Conservation (phyloP, 92 coral and sea anemone genomes). For the Zoanthus sansibaricus region DNA sequence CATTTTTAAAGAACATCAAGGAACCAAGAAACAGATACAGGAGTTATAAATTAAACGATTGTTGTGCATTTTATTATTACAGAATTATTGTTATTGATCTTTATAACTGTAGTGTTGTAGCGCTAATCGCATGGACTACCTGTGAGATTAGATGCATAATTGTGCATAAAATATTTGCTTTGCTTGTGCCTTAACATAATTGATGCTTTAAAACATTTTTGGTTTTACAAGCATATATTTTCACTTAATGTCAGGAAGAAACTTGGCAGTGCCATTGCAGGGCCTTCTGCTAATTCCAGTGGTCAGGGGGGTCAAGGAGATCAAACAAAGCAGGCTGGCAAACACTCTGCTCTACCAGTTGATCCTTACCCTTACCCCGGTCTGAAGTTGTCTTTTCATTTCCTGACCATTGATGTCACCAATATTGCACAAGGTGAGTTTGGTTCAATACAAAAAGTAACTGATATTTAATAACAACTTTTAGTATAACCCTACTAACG, state of each 20-base stretch:
- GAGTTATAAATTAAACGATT: too few species aligned
- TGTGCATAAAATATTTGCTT: too few species aligned
- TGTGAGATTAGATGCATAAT: too few species aligned
- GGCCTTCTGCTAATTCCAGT: conserved; percentile 69
- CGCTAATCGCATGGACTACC: too few species aligned
- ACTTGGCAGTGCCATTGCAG: conserved; percentile 97
- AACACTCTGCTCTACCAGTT: conserved; percentile 83
- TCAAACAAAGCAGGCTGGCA: conserved; percentile 59
- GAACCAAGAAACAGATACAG: too few species aligned
- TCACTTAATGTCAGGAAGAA: conserved; percentile 67
- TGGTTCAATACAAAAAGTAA: neutral
- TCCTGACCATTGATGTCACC: conserved; percentile 84
- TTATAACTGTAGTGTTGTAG: too few species aligned
- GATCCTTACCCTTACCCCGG: conserved; percentile 86
- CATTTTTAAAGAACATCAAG: too few species aligned
- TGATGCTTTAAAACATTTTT: neutral
- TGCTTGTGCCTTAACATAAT: too few species aligned
- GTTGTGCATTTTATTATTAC: too few species aligned
- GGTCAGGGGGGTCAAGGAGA: conserved; percentile 54
- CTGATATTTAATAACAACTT: too few species aligned
- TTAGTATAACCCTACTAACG: too few species aligned
- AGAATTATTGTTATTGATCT: too few species aligned
- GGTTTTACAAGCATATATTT: neutral
- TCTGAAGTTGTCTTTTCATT: conserved; percentile 66
- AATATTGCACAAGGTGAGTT: conserved; percentile 83